Percentiles rank a stretch among this genome's conserved stretches.
These are phyloP conservation scores for Eolophus roseicapilla DNA, from an alignment of 2,113 vertebrate genomes.

Conservation along the genomic window DNA sequence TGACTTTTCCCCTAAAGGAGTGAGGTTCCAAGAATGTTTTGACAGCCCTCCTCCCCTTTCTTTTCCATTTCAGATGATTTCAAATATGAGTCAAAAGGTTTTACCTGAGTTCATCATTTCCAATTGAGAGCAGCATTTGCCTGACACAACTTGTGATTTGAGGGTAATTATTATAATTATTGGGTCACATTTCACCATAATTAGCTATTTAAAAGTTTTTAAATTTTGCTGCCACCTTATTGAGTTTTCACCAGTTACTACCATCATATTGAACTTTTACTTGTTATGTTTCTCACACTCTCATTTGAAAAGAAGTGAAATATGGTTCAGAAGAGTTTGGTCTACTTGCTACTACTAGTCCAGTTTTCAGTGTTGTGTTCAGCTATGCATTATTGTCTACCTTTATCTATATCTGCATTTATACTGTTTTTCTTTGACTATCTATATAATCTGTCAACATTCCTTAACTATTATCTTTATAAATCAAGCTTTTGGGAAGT, in stretches of 20 bases:
- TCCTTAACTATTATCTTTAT: background rate
- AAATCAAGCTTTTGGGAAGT: background rate
- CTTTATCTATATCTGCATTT: background rate
- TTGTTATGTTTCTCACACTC: background rate
- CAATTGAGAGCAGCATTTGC: background rate
- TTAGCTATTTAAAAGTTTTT: background rate
- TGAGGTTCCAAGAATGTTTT: background rate
- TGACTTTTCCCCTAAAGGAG: background rate
- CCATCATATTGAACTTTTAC: background rate
- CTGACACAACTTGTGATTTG: background rate
- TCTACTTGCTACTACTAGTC: background rate
- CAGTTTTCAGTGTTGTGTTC: background rate
- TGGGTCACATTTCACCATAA: background rate
- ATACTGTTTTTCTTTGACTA: background rate
- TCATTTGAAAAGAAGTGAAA: background rate
- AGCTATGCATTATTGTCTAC: background rate
- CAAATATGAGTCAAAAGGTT: background rate
- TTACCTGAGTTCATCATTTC: background rate
- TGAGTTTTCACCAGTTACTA: background rate
- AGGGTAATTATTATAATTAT: background rate
- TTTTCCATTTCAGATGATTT: background rate
- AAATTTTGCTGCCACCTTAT: background rate
- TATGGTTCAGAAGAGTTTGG: background rate
- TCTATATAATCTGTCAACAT: background rate
- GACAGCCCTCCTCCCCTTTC: accelerated